Conservation (phyloP, 2,113 vertebrate genomes). For the Lampris incognitus region DNA sequence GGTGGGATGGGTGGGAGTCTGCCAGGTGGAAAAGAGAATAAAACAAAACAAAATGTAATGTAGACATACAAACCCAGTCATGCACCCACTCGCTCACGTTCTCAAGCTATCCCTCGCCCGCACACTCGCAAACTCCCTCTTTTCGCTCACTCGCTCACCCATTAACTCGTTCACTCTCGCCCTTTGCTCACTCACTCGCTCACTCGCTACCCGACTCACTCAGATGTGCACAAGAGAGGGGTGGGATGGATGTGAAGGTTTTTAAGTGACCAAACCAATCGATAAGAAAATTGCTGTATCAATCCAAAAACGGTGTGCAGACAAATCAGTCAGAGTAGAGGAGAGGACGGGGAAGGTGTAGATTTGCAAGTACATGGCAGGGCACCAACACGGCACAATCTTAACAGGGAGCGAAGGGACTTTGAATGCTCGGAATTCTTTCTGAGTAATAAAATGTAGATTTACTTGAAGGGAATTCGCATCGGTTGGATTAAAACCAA, state of each 20-base stretch:
- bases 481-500: too few species aligned
- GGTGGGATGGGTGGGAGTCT: conserved; percentile 89
- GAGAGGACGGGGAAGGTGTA: not conserved
- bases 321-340: not conserved
- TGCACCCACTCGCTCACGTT: conserved; percentile 36
- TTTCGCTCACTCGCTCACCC: not conserved
- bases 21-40: conserved; percentile 76
- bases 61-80: conserved; percentile 64
- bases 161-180: conserved; percentile 20
- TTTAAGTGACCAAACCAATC: conserved; percentile 13
- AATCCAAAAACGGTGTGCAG: conserved; percentile 6
- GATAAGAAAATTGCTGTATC: not conserved
- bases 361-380: not conserved
- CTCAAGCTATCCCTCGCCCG: conserved; percentile 1
- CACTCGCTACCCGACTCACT: conserved; percentile 26
- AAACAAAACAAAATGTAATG: conserved; percentile 66
- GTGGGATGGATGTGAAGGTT: conserved; percentile 49
- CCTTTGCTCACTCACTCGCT: not conserved
- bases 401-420: too few species aligned
- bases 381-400: too few species aligned
- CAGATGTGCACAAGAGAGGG: conserved; percentile 37
- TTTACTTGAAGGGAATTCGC: too few species aligned
- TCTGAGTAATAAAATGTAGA: too few species aligned
- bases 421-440: too few species aligned
- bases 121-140: not conserved